A percentile compares a stretch with the other conserved stretches of the same genome.
Evolutionary conservation across 2,888 invertebrate genomes (phyloP).

Genomic region (Latheticus oryzae): DNA sequence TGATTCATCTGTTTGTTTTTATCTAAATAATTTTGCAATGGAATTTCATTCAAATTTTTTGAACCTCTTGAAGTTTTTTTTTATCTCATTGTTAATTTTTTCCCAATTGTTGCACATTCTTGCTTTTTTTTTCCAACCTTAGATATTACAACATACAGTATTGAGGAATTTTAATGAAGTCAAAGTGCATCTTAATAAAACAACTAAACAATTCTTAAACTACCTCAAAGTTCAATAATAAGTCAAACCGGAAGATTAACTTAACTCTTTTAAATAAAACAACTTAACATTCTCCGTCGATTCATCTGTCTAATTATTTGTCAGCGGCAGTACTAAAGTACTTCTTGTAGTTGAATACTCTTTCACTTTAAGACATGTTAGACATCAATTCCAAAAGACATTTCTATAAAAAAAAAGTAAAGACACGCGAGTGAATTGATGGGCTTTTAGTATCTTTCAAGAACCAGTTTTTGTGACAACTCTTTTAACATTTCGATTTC

Average conservation of each 20-base stretch:
- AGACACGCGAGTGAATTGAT: slow-evolving; percentile 37
- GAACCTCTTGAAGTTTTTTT: too few species aligned
- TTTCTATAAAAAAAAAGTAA: slow-evolving; percentile 18
- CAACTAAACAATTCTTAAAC: too few species aligned
- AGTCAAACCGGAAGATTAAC: too few species aligned
- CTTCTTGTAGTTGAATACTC: slow-evolving; percentile 29
- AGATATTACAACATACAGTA: slow-evolving; percentile 10
- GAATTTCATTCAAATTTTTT: too few species aligned
- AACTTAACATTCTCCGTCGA: slow-evolving; percentile 19
- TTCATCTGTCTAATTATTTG: slow-evolving; percentile 40
- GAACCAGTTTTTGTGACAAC: slow-evolving; percentile 44
- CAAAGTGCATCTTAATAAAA: slow-evolving; percentile 48
- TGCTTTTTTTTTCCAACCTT: too few species aligned
- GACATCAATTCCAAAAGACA: slow-evolving; percentile 43
- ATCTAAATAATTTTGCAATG: too few species aligned
- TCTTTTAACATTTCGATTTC: slow-evolving; percentile 31
- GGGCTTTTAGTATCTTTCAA: slow-evolving; percentile 37
- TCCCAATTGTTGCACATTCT: too few species aligned
- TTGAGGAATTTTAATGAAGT: slow-evolving; percentile 52
- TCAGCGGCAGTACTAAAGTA: slow-evolving; percentile 33
- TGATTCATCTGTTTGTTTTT: too few species aligned
- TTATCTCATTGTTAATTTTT: too few species aligned
- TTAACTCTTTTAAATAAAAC: too few species aligned
- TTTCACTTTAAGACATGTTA: slow-evolving; percentile 30
- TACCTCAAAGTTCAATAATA: too few species aligned